These are phyloP conservation scores for Parauchenoglanis ngamensis DNA, from an alignment of 2,797 vertebrate genomes.

Conservation along the genomic window DNA sequence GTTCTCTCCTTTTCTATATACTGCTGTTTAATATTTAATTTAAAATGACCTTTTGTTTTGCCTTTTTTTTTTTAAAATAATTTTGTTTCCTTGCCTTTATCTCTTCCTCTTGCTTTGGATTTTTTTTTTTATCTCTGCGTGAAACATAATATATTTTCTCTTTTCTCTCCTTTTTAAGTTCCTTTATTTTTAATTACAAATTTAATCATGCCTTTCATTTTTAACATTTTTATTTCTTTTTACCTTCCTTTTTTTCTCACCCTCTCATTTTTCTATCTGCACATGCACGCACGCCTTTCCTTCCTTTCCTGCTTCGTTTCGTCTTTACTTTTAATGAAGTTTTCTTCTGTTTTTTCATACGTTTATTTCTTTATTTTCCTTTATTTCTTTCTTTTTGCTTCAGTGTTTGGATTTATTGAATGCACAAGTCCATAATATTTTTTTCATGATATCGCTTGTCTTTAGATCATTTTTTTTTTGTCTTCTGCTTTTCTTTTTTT, in stretches of 20 bases:
- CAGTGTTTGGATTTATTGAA: background rate
- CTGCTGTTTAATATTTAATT: background rate
- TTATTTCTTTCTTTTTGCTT: background rate
- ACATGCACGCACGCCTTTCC: background rate
- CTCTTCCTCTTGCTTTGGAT: background rate
- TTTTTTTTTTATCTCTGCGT: background rate
- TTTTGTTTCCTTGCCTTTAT: background rate
- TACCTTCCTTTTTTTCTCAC: background rate
- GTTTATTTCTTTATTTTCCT: background rate
- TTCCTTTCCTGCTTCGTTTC: background rate
- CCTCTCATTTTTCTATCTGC: background rate
- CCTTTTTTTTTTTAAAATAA: background rate
- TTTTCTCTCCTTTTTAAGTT: background rate
- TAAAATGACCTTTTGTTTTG: background rate
- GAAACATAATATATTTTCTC: background rate
- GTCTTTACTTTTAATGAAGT: background rate
- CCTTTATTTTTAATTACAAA: background rate
- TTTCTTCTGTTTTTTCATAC: background rate
- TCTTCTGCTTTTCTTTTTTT: background rate
- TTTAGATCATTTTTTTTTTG: background rate
- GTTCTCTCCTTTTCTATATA: background rate
- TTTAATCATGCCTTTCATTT: background rate
- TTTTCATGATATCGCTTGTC: background rate
- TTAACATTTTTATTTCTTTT: background rate
- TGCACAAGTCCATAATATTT: background rate